A percentile compares a stretch with the other conserved stretches of the same genome.
These are phyloP conservation scores for Paramuricea clavata DNA, from an alignment of 92 coral and sea anemone species.

Conservation along the genomic window DNA sequence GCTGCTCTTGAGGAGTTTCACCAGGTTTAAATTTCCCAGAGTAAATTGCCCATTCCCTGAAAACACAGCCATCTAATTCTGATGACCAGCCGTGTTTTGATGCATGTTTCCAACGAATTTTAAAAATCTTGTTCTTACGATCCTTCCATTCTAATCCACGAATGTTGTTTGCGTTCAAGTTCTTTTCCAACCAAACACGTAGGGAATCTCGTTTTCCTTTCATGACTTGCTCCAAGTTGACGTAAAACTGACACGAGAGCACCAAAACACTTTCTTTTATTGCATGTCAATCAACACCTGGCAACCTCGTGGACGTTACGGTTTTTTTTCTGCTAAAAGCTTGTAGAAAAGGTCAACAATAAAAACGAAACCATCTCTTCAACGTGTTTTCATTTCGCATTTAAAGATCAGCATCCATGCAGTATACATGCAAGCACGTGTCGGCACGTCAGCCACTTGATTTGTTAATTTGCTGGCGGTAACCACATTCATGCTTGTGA, in stretches of 20 bases:
- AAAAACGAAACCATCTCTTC: slow-evolving; percentile 36
- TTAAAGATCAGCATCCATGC: neutral
- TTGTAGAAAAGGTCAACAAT: slow-evolving; percentile 40
- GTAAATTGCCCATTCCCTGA: slow-evolving; percentile 91
- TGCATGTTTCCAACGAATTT: slow-evolving; percentile 98
- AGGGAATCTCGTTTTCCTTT: slow-evolving; percentile 57
- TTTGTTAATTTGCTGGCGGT: slow-evolving; percentile 17
- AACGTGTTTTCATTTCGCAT: slow-evolving; percentile 34
- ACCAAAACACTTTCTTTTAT: slow-evolving; percentile 7
- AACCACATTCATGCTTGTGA: neutral
- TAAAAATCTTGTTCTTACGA: slow-evolving; percentile 75
- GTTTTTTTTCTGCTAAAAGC: slow-evolving; percentile 34
- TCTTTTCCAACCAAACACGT: slow-evolving; percentile 90
- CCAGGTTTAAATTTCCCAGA: slow-evolving; percentile 88
- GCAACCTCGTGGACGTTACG: slow-evolving; percentile 38
- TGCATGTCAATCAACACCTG: slow-evolving; percentile 48
- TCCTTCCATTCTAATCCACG: slow-evolving; percentile 95
- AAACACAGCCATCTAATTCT: slow-evolving; percentile 85
- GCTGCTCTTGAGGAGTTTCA: slow-evolving; percentile 80
- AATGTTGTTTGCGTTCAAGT: slow-evolving; percentile 68
- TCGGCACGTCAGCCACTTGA: slow-evolving; percentile 9
- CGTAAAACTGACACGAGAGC: slow-evolving; percentile 16
- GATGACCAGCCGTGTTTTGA: slow-evolving; percentile 95
- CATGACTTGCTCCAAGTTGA: slow-evolving; percentile 19
- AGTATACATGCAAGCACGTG: slow-evolving; percentile 4